Evolutionary conservation across 1,140 invertebrate genomes (phyloP), one percentile per base, ranked within the genome.

Genomic region (Hetaerina americana): DNA sequence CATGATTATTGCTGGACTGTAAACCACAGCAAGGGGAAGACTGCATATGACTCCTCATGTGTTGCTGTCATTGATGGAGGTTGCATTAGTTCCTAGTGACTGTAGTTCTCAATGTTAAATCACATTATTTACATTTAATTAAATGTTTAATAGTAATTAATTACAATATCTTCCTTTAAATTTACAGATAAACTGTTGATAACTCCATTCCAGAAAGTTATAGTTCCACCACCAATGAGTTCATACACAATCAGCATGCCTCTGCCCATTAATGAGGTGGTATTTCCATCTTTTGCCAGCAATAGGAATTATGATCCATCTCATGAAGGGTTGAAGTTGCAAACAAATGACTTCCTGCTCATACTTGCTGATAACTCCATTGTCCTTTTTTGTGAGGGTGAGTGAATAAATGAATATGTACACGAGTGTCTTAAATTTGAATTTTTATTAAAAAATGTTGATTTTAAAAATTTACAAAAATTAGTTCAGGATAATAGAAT

Each of bases 171-270:
- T 76, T 72, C 71, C 74, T 68, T 74, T 66, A 74, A 22, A 57
- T 68, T 68, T 22, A 71, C 68, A 78, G 85, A 84, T 67, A 86
- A 87, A 76, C 72, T 91, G 24, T 79, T 92, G 25, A 67, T 95
- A 26, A 94, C 93, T 12, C 85, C 87, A 67, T 92, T 95, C 75
- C 85, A 85, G 75, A 78, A 86, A 71, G 85, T 86, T 69, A 83
- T 93, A 27, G 83, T 95, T 6, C 94, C 94, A 57, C 94, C 94
- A 5, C 94, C 94, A 67, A 90, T 95, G 90, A 85, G 85, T 67
- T 87, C 89, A 66, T 84, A 85, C 71, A 81, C 83, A 75, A 76
- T 93, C 27, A 75, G 85, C 27, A 77, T 87, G 69, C 78, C 84
- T 0, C 76, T 80, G 68, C 76, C 84, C 74, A 82, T 90, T 5